Conservation (phyloP, 2,797 vertebrate species). For the Spea hammondii region DNA sequence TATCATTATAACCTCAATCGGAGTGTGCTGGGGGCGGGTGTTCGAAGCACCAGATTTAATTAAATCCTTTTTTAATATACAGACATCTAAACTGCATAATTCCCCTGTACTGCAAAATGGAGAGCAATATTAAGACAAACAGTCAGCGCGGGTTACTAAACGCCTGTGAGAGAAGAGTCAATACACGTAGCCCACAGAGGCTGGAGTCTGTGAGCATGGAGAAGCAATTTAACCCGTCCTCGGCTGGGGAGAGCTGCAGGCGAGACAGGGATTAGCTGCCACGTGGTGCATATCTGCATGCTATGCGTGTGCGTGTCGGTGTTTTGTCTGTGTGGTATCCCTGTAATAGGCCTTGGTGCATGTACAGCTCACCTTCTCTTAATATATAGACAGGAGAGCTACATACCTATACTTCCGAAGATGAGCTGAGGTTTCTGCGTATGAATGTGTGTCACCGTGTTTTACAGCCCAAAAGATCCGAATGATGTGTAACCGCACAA, state of each 20-base stretch:
- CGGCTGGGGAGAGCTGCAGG: slow-evolving; percentile 11
- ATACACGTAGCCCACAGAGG: slow-evolving; percentile 59
- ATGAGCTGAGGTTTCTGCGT: too few relatives aligned
- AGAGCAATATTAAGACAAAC: slow-evolving; percentile 78
- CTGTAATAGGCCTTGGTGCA: not conserved
- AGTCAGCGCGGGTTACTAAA: slow-evolving; percentile 79
- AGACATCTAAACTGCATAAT: slow-evolving; percentile 81
- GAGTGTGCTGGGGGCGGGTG: slow-evolving; percentile 58
- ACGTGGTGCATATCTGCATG: not conserved
- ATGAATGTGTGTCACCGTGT: too few relatives aligned
- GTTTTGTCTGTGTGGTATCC: not conserved
- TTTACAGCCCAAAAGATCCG: too few relatives aligned
- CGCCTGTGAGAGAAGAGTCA: slow-evolving; percentile 74
- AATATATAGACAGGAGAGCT: not conserved
- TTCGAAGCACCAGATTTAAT: slow-evolving; percentile 84
- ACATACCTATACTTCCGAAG: not conserved
- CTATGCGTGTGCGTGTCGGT: not conserved
- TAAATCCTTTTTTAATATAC: slow-evolving; percentile 85
- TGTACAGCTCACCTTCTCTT: not conserved
- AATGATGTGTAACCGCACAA: not conserved
- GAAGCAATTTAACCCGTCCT: slow-evolving; percentile 31
- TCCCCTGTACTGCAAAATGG: slow-evolving; percentile 74
- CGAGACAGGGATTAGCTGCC: slow-evolving; percentile 15
- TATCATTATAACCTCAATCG: slow-evolving; percentile 83
- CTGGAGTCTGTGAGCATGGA: not conserved